Percentiles rank a stretch among this genome's conserved stretches.
Evolutionary conservation across 2,113 vertebrate genomes (phyloP).

Genomic region (Periophthalmodon schlosseri): DNA sequence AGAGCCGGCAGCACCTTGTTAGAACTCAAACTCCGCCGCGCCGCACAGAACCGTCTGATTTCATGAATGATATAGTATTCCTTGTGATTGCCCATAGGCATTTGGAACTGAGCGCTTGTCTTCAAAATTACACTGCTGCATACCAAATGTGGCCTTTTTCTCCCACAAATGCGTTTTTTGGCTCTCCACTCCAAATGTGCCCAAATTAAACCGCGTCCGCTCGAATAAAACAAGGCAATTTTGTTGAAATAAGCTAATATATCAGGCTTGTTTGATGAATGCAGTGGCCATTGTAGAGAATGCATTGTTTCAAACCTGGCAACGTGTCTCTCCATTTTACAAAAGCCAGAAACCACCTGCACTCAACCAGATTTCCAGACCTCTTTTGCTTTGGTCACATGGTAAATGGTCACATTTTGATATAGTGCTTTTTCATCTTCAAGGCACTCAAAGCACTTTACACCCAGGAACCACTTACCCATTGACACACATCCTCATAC

Average conservation of each 20-base stretch:
- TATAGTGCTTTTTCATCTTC: no score
- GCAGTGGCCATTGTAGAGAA: not conserved
- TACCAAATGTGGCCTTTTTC: constrained; percentile 2
- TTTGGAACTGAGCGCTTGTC: constrained; percentile 33
- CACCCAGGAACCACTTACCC: no score
- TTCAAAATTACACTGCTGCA: constrained; percentile 10
- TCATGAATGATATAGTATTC: constrained; percentile 34
- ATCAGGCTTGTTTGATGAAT: not conserved
- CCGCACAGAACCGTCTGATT: constrained; percentile 31
- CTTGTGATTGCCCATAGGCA: constrained; percentile 31
- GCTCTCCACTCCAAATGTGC: not conserved
- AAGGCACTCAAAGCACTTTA: no score
- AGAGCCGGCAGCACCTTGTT: constrained; percentile 38
- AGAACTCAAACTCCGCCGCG: constrained; percentile 23
- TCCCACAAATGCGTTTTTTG: not conserved
- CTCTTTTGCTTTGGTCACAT: no score
- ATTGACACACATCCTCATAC: no score
- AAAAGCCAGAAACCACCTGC: no score
- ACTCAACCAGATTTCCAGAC: not conserved
- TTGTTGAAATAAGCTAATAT: not conserved
- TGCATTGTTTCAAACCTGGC: not conserved
- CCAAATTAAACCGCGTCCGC: constrained; percentile 1
- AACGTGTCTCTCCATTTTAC: no score
- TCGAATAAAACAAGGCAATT: constrained; percentile 3
- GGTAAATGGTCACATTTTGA: no score